These are phyloP conservation scores for Coryphaenoides rupestris DNA, from an alignment of 2,113 vertebrate species.

Conservation along the genomic window DNA sequence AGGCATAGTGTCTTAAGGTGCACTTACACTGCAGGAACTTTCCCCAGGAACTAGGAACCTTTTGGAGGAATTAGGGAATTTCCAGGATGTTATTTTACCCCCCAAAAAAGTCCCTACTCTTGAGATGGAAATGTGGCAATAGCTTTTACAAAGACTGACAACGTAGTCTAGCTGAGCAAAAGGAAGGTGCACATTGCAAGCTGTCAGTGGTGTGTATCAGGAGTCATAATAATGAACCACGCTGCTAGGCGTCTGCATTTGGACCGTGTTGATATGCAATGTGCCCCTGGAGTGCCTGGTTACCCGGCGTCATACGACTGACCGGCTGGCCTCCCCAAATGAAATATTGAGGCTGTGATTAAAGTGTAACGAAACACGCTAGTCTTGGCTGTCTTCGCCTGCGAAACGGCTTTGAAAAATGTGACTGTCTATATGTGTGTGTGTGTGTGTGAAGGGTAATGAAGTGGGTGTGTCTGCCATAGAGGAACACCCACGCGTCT, in stretches of 20 bases:
- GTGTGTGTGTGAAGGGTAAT: not conserved
- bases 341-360: conserved; percentile 2
- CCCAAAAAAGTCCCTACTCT: too few relatives aligned
- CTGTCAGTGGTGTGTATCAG: conserved; percentile 21
- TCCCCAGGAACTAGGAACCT: too few relatives aligned
- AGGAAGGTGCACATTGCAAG: conserved; percentile 6
- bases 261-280: conserved; percentile 39
- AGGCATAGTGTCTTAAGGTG: too few relatives aligned
- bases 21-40: too few relatives aligned
- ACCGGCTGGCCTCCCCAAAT: conserved; percentile 7
- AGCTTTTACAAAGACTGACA: too few relatives aligned
- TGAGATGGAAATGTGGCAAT: too few relatives aligned
- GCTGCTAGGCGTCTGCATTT: conserved; percentile 18
- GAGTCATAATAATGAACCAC: conserved; percentile 22
- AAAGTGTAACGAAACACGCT: conserved; percentile 4
- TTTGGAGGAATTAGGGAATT: too few relatives aligned
- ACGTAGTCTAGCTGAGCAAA: conserved; percentile 3
- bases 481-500: too few relatives aligned
- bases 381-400: not conserved
- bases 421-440: not conserved
- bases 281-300: conserved; percentile 12
- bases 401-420: not conserved
- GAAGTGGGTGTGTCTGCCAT: too few relatives aligned
- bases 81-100: too few relatives aligned
- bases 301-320: conserved; percentile 26